Evolutionary conservation across 2,113 vertebrate species (phyloP).

Genomic region (Scartelaos histophorus): DNA sequence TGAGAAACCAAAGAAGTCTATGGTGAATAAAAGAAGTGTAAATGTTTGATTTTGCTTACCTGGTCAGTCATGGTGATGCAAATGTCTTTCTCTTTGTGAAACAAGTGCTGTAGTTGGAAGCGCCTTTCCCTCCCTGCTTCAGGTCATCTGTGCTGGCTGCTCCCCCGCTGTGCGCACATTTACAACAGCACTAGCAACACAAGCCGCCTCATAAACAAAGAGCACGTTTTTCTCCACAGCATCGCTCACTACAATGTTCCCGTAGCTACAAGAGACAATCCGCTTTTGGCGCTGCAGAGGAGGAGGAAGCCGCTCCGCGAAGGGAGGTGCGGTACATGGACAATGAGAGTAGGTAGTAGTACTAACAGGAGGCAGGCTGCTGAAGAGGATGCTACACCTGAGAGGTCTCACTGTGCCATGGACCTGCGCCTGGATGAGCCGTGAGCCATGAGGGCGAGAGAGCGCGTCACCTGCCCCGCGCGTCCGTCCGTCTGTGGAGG

Average conservation of each 20-base stretch:
- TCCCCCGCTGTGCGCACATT: constrained; percentile 30
- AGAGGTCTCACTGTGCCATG: constrained; percentile 13
- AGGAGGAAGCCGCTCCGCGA: neutral
- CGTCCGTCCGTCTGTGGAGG: neutral
- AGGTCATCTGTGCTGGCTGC: constrained; percentile 59
- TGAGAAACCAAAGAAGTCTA: neutral
- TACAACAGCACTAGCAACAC: constrained; percentile 33
- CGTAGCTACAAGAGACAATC: constrained; percentile 32
- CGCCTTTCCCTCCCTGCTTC: constrained; percentile 39
- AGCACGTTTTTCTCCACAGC: constrained; percentile 28
- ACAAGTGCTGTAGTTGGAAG: constrained; percentile 34
- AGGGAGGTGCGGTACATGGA: constrained; percentile 24
- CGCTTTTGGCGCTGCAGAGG: constrained; percentile 10
- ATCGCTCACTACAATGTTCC: constrained; percentile 9
- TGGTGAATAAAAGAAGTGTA: neutral
- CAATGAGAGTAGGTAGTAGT: constrained; percentile 1
- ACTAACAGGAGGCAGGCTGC: constrained; percentile 7
- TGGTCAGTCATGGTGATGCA: constrained; percentile 75
- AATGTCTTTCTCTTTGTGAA: constrained; percentile 47
- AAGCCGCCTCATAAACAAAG: constrained; percentile 45
- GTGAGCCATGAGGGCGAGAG: constrained; percentile 24
- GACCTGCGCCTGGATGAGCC: neutral
- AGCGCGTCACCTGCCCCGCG: constrained; percentile 15
- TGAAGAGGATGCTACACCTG: constrained; percentile 45
- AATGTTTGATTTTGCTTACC: constrained; percentile 59